Evolutionary conservation across 2,888 invertebrate species (phyloP).

Genomic region (Luffia ferchaultella): DNA sequence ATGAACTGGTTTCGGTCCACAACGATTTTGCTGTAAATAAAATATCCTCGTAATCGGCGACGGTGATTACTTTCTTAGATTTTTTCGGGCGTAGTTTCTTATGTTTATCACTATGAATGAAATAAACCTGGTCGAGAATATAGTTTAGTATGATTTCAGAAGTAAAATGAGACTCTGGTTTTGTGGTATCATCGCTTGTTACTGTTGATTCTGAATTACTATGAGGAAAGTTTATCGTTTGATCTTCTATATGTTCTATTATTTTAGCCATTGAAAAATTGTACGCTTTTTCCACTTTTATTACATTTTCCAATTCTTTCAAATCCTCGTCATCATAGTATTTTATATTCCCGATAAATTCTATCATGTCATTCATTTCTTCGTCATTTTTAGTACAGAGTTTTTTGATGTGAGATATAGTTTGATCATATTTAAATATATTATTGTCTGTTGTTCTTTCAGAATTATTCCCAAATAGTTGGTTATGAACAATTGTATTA

Average conservation of each 20-base stretch:
- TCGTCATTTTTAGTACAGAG: slow-evolving; percentile 6
- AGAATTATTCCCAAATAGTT: neutral
- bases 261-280: slow-evolving; percentile 42
- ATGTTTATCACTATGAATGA: slow-evolving; percentile 22
- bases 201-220: slow-evolving; percentile 21
- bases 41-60: slow-evolving; percentile 48
- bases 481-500: neutral
- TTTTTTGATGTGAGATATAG: neutral
- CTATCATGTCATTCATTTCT: slow-evolving; percentile 2
- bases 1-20: too few species aligned
- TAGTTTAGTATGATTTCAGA: slow-evolving; percentile 44
- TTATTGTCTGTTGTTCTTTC: neutral
- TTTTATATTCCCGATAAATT: neutral
- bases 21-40: slow-evolving; percentile 33
- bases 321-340: neutral
- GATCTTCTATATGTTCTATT: slow-evolving; percentile 32
- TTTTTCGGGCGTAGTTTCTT: slow-evolving; percentile 18
- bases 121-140: slow-evolving; percentile 36
- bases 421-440: neutral
- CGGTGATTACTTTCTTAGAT: slow-evolving; percentile 36
- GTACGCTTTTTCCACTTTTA: slow-evolving; percentile 12
- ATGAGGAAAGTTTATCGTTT: neutral
- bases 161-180: slow-evolving; percentile 25
- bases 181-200: slow-evolving; percentile 26
- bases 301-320: neutral